Evolutionary conservation across 2,888 invertebrate genomes (phyloP).

Genomic region (Agrochola lota): DNA sequence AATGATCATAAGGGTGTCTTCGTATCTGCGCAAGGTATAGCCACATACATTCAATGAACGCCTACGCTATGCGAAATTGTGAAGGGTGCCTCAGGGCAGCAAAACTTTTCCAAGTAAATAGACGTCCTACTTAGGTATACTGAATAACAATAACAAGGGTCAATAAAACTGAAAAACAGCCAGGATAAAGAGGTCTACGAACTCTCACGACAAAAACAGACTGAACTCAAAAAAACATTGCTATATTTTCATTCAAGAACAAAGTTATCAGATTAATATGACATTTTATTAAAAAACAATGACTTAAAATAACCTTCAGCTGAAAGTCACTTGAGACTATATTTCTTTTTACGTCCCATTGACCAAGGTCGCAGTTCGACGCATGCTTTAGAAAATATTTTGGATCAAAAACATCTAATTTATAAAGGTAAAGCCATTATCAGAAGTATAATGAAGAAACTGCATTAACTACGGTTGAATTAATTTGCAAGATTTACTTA

Average conservation of each 20-base stretch:
- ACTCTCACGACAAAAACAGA: slow-evolving; percentile 20
- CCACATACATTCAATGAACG: neutral
- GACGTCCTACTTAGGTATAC: neutral
- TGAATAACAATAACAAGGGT: slow-evolving; percentile 43
- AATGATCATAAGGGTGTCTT: neutral
- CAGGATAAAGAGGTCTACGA: slow-evolving; percentile 2
- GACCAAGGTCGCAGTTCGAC: neutral
- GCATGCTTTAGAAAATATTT: neutral
- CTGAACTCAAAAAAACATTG: neutral
- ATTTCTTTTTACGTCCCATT: neutral
- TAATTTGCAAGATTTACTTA: slow-evolving; percentile 7
- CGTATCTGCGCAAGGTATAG: neutral
- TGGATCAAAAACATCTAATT: neutral
- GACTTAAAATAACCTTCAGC: slow-evolving; percentile 1
- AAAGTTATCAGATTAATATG: slow-evolving; percentile 10
- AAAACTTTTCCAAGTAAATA: neutral
- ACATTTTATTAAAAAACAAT: neutral
- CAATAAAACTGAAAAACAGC: slow-evolving; percentile 28
- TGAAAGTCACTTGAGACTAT: slow-evolving; percentile 11
- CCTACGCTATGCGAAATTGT: neutral
- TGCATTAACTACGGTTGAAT: slow-evolving; percentile 12
- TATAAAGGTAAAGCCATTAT: neutral
- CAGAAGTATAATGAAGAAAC: neutral
- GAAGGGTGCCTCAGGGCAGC: neutral
- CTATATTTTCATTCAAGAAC: slow-evolving; percentile 7